phyloP scores from a whole-genome alignment of 2,113 vertebrate genomes.

The Scartelaos histophorus region DNA sequence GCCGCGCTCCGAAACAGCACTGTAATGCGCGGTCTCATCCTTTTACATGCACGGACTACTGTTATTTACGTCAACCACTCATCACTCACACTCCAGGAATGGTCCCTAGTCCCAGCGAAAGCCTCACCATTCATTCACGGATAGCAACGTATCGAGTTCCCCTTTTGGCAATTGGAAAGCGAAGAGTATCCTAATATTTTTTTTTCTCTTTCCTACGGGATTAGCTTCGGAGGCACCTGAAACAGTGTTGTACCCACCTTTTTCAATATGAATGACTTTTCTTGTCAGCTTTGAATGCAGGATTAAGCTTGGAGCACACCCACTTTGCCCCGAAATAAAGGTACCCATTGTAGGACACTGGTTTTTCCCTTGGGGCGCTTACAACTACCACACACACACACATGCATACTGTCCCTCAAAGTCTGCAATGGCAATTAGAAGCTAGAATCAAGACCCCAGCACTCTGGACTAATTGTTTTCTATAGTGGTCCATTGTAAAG shows the following conservation, averaged over 20 bases:
- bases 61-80: constrained; percentile 52
- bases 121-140: constrained; percentile 27
- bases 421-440: constrained; percentile 65
- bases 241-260: constrained; percentile 71
- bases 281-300: constrained; percentile 71
- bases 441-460: constrained; percentile 64
- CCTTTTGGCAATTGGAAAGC: constrained; percentile 23
- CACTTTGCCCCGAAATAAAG: constrained; percentile 75
- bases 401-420: constrained; percentile 36
- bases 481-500: constrained; percentile 66
- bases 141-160: constrained; percentile 62
- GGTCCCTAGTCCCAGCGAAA: constrained; percentile 42
- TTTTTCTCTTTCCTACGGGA: constrained; percentile 19
- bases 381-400: constrained; percentile 42
- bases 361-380: constrained; percentile 45
- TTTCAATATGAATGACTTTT: constrained; percentile 72
- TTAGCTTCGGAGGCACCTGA: constrained; percentile 59
- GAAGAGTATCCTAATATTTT: constrained; percentile 41
- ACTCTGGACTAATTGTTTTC: constrained; percentile 72
- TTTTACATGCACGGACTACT: constrained; percentile 48
- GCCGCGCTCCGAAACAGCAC: constrained; percentile 47
- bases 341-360: constrained; percentile 66
- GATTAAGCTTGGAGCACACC: constrained; percentile 76
- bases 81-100: constrained; percentile 54
- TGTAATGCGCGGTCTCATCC: constrained; percentile 55